Base-by-base conservation (phyloP, 1,140 invertebrate genomes). In the Tetramorium alpestre region DNA sequence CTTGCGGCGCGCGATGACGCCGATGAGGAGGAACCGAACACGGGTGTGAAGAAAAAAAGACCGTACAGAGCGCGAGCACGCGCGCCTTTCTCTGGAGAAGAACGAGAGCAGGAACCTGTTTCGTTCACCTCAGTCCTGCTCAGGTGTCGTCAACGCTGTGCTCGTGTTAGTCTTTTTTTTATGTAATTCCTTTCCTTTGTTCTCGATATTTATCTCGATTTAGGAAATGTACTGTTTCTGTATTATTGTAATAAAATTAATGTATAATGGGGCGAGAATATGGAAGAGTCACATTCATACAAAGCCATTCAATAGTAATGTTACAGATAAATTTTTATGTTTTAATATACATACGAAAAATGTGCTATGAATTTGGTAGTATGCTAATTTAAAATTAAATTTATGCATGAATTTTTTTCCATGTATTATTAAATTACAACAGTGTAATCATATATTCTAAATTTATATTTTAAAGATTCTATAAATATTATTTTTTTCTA, bases 61-160 rank as follows among this genome's bases (percentile, higher is more conserved):
- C 13, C 6, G 41, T 33, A 25, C 11, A 44, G 11, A 54, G 13
- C 16, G 8, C 13, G 13, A 62, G 75, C 89, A 51, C 72, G 85
- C 41, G 77, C 58, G 51, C 65, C 22, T 88, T 60, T n/a, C 47
- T 81, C n/a, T 18, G 25, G 58, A 80, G 80, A 6, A 10, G 67
- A 60, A 69, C 38, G 64, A 69, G 87, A 56, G 0, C n/a, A 4
- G 62, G 51, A 94, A 94, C 93, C 93, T 93, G 93, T 94, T 94
- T 87, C 49, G 69, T 28, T 22, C 22, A 7, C 16, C 72, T 25
- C 41, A 69, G 22, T 49, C 41, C 22, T 87, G 86, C 70, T 88
- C 89, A 90, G 90, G 85, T 90, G 88, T 87, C 88, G 70, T 84
- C 78, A 84, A 41, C 33, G 62, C 86, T 65, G 41, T 58, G 25